Percentiles rank a stretch among this genome's conserved stretches.
Conservation (phyloP, 1,140 invertebrate genomes). For the Oncopodura yosiiana region DNA sequence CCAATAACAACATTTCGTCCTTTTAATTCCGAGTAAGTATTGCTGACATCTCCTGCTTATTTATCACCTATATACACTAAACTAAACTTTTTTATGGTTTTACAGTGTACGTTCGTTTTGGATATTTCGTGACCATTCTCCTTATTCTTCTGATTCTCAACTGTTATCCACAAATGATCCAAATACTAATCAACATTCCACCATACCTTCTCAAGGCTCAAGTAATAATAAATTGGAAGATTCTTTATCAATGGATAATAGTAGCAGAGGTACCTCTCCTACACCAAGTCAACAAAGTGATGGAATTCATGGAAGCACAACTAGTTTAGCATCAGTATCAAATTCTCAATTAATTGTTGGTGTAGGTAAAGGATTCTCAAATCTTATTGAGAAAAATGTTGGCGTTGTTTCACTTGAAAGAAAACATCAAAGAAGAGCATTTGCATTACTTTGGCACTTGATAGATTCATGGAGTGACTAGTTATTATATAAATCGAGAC, state of each 20-base stretch:
- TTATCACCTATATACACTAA: too few relatives aligned
- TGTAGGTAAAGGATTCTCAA: conserved; percentile 31
- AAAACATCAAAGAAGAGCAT: conserved; percentile 25
- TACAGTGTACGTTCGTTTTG: conserved; percentile 30
- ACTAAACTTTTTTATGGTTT: too few relatives aligned
- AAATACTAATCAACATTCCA: too few relatives aligned
- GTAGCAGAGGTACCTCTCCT: conserved; percentile 14
- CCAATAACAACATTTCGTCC: conserved; percentile 84
- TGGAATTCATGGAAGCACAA: not conserved
- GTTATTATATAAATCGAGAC: too few relatives aligned
- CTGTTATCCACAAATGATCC: too few relatives aligned
- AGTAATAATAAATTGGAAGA: too few relatives aligned
- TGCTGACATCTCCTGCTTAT: too few relatives aligned
- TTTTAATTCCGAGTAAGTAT: conserved; percentile 79
- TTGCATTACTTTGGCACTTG: conserved; percentile 27
- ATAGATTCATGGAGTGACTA: conserved; percentile 22
- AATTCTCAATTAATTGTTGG: conserved; percentile 23
- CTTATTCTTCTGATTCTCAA: too few relatives aligned
- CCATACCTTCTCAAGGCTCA: too few relatives aligned
- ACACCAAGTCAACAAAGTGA: conserved; percentile 3
- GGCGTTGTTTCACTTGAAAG: conserved; percentile 9
- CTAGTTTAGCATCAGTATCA: not conserved
- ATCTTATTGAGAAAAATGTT: conserved; percentile 25
- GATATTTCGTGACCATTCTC: conserved; percentile 17
- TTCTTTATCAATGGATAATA: not conserved